Evolutionary conservation across 1,140 invertebrate genomes (phyloP), one percentile per base, ranked within the genome.

Genomic region (Diorhabda sublineata): DNA sequence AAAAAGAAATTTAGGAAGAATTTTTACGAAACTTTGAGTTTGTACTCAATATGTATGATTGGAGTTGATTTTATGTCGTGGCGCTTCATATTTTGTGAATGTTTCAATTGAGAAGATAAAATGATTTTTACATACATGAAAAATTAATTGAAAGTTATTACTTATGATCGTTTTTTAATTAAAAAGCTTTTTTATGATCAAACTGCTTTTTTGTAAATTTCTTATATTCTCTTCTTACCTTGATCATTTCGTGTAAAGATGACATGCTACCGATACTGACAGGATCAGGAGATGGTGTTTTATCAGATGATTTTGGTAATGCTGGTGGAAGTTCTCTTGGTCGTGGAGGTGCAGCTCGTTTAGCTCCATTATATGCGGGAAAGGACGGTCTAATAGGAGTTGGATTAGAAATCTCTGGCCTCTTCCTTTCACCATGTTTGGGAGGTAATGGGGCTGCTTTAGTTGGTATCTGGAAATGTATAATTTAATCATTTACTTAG

Each of bases 191-290:
- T 26, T 26, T 26, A 26, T 26, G 26, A 26, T 26, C 26, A 26
- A 26, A 26, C 26, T 26, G 26, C 26, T 26, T 26, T 26, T 26
- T 26, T 26, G 26, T 26, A 26, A 26, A 61, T 60, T 11, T 26
- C 26, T 26, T 26, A 26, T 1, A 26, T 26, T 26, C 26, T 26
- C 26, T 26, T 26, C 58, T 73, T 74, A 81, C 81, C 78, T 85
- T 87, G 52, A 89, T 87, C 77, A 89, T 88, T 73, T 92, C 89
- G 76, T 91, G 89, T 69, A 91, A 81, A 5, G 89, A 91, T 76
- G 88, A 88, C 83, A 90, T 90, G 77, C 89, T 91, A 76, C 89
- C 89, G 52, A 90, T 83, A 71, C 87, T 89, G 62, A 88, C 83
- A 26, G 89, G 89, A 74, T 81, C 78, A 6, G 79, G 78, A 9